These are phyloP conservation scores for Heteromormyrus szaboi DNA, from an alignment of 2,797 vertebrate species.

Conservation along the genomic window DNA sequence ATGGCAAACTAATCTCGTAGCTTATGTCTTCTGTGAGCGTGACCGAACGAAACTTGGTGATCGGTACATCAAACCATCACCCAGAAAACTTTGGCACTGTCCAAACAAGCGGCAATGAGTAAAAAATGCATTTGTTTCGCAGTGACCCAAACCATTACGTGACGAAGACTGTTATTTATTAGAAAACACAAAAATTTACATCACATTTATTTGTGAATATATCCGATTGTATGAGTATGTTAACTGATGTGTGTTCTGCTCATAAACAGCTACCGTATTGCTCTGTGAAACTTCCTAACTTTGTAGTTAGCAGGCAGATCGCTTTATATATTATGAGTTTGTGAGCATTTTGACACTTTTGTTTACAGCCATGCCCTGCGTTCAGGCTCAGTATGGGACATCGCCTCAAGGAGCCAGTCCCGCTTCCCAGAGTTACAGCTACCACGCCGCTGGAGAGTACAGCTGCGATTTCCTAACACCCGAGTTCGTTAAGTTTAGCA, in stretches of 20 bases:
- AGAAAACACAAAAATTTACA: neutral
- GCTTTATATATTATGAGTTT: conserved; percentile 33
- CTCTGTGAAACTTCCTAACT: neutral
- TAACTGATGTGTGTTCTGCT: neutral
- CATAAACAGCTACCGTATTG: neutral
- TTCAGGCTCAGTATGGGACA: conserved; percentile 93
- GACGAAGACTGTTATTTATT: neutral
- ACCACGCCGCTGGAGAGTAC: conserved; percentile 84
- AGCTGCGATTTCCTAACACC: conserved; percentile 95
- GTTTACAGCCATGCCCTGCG: conserved; percentile 86
- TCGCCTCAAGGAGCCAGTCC: conserved; percentile 93
- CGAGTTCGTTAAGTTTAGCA: conserved; percentile 99
- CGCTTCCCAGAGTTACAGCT: conserved; percentile 91
- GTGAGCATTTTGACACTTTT: conserved; percentile 62
- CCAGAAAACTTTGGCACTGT: neutral
- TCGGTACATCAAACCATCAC: neutral
- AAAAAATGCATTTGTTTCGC: neutral
- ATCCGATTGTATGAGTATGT: neutral
- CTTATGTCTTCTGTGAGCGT: neutral
- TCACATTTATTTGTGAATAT: neutral
- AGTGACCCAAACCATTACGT: neutral
- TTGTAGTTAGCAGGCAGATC: neutral
- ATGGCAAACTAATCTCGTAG: conserved; percentile 34
- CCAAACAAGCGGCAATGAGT: neutral
- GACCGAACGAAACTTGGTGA: neutral